Base-by-base conservation (phyloP, 1,140 invertebrate genomes). In the Aphis craccivora region DNA sequence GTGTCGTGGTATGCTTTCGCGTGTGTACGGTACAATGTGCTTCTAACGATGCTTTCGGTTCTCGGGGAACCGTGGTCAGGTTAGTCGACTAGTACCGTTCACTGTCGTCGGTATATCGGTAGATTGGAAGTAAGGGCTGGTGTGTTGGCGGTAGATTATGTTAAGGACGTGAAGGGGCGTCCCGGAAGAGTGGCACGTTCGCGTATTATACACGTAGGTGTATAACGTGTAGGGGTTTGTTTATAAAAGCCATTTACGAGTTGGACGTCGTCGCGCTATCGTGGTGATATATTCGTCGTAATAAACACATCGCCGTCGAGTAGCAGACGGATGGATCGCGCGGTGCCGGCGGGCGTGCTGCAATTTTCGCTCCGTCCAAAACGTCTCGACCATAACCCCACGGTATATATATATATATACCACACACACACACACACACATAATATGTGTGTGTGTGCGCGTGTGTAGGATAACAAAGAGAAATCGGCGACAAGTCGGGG, bases 391-490 rank as follows among this genome's bases (percentile, higher is more conserved):
- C 23, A 14, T 40, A 40, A 45, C 67, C 67, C 9, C 2, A 40
- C 20, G 30, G 20, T 60, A 30, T 60, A 30, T 25, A 25, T 9
- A 8, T 9, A 8, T 30, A 8, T n/a, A n/a, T n/a, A n/a, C n/a
- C 25, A 8, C 25, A 8, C 7, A 8, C 37, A 37, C 37, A 37
- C 37, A 37, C 37, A 37, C 37, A 40, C 37, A 40, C 37, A 40
- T 40, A 40, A 40, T 25, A 6, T 60, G 22, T 60, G 22, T 30
- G 14, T 67, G 30, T 67, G 60, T 18, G 30, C n/a, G 60, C n/a
- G 11, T 67, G 30, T 76, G 43, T 30, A 60, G 55, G 91, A 83
- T 92, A 84, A 92, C 83, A 92, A 83, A 92, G 90, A 91, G 90
- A 91, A 91, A 91, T 91, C 90, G 60, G 30, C 37, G 90, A 23